Conservation (phyloP, 30 jellyfish, hydroid and myxozoan species). For the Aurelia sp. region DNA sequence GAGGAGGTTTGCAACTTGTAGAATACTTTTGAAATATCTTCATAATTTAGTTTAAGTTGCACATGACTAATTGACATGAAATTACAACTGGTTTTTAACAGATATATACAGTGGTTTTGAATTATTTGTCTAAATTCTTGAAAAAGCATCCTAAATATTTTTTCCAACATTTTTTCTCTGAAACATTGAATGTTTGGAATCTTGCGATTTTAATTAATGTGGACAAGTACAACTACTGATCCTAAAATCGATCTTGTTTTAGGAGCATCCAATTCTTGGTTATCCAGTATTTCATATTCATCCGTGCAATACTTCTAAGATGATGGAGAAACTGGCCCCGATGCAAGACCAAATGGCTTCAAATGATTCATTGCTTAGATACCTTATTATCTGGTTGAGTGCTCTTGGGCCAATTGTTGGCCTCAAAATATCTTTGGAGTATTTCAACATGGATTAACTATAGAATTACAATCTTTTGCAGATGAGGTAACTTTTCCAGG, state of each 20-base stretch:
- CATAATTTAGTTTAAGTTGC: no score
- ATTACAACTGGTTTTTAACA: no score
- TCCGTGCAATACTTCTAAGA: slow-evolving; percentile 76
- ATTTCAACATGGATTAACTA: slow-evolving; percentile 3
- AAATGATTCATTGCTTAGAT: background rate
- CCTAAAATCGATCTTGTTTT: background rate
- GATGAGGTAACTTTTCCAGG: background rate
- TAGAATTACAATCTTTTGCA: background rate
- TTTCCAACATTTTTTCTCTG: no score
- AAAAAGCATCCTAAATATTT: no score
- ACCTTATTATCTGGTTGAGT: slow-evolving; percentile 78
- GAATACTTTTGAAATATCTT: no score
- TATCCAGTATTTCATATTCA: slow-evolving; percentile 67
- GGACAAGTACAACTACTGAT: background rate
- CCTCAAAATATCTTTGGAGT: slow-evolving; percentile 40
- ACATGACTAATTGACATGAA: no score
- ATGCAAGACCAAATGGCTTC: background rate
- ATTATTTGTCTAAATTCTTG: no score
- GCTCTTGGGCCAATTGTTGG: slow-evolving; percentile 93
- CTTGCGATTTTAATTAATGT: no score
- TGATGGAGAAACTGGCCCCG: slow-evolving; percentile 61
- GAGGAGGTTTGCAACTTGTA: no score
- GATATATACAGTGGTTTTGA: no score
- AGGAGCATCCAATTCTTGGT: slow-evolving; percentile 86
- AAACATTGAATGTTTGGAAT: no score